Base-by-base conservation (phyloP, 2,113 vertebrate genomes). In the zebrafish (Danio rerio) region DNA sequence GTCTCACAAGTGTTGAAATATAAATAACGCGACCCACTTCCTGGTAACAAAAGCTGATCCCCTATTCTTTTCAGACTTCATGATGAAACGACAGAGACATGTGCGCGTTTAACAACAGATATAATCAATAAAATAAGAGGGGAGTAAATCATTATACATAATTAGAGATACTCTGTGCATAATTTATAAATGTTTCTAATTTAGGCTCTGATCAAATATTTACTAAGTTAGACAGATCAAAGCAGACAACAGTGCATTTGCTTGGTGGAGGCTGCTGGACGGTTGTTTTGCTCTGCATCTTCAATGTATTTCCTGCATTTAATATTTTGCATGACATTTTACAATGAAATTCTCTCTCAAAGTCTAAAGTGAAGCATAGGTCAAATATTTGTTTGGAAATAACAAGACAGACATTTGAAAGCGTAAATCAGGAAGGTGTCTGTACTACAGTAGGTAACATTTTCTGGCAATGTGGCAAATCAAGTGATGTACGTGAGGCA, bases 11-110 rank as follows among this genome's bases (percentile, higher is more conserved):
- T 86, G 91, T 87, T 94, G 89, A 92, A 94, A 93, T 93, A 94
- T 93, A 93, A 92, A 94, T 93, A 93, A 92, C 91, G 86, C 87
- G 90, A 89, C 91, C 91, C 90, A 93, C 90, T 92, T 94, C 92
- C 92, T 92, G 86, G 92, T 91, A 93, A 93, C 91, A 87, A 87
- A 92, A 92, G 59, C 87, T 90, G 89, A 89, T 88, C 89, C 76
- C 59, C 85, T 88, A 89, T 87, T 86, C 80, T 87, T 89, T 87
- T 81, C 86, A 20, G 77, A 66, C 61, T 55, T 18, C 49, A 50
- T 15, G 20, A 31, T 53, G 53, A 62, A 56, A 65, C 21, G 9
- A n/a, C 47, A 18, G 13, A n/a, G 20, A 21, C 21, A 65, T 78
- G 47, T 78, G 18, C 8, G 7, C 18, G 45, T 20, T 77, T 12